Conservation (phyloP, 2,113 vertebrate genomes). For the Pygoscelis antarcticus region DNA sequence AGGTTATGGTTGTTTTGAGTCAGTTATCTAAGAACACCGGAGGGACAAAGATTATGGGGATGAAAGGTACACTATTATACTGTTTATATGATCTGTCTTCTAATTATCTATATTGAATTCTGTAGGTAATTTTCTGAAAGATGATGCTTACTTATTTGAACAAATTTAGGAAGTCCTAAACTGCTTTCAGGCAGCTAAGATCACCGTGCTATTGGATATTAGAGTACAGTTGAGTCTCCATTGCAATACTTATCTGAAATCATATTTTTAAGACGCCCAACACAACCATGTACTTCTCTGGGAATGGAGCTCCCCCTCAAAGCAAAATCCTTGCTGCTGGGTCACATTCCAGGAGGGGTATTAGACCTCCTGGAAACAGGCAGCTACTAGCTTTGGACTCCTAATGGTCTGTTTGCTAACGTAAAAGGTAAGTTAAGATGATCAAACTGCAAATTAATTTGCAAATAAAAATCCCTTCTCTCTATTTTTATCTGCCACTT, state of each 20-base stretch:
- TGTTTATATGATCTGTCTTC: constrained; percentile 39
- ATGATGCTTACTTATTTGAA: constrained; percentile 37
- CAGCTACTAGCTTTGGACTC: neutral
- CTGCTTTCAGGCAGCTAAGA: neutral
- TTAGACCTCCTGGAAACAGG: neutral
- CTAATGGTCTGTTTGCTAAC: neutral
- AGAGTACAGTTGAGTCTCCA: neutral
- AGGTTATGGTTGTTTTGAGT: neutral
- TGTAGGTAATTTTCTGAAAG: constrained; percentile 60
- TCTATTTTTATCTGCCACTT: neutral
- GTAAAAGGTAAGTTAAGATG: neutral
- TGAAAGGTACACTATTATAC: constrained; percentile 53
- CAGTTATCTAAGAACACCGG: constrained; percentile 26
- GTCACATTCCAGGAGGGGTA: neutral
- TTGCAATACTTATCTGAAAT: neutral
- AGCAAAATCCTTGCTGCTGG: neutral
- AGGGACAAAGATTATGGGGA: constrained; percentile 31
- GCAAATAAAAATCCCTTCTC: neutral
- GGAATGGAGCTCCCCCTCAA: neutral
- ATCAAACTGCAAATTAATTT: neutral
- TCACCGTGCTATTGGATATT: neutral
- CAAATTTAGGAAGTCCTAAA: constrained; percentile 22
- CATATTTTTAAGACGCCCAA: neutral
- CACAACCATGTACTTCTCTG: neutral
- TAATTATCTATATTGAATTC: constrained; percentile 54